A percentile compares a stretch with the other conserved stretches of the same genome.
Evolutionary conservation across 2,113 vertebrate genomes (phyloP).

Genomic region (Stomatorhinus ivindoensis): DNA sequence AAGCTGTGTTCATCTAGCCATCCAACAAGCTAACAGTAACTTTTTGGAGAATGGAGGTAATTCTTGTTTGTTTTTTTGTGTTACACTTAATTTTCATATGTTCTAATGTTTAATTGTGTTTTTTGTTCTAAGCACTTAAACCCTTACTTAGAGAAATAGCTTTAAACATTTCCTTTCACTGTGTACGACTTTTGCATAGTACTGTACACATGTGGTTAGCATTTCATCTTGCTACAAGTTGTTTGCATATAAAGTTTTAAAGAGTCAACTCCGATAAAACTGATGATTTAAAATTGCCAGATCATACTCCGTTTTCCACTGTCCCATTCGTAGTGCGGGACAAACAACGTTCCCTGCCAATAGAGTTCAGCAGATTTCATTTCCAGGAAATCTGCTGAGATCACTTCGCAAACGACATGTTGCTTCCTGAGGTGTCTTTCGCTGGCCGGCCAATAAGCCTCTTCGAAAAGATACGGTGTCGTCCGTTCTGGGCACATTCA

Average conservation of each 20-base stretch:
- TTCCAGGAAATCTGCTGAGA: not conserved
- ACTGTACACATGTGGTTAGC: not conserved
- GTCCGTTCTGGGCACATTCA: conserved; percentile 13
- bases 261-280: not conserved
- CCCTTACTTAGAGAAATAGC: too few species aligned
- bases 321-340: not conserved
- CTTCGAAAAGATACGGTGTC: not conserved
- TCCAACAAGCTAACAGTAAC: too few species aligned
- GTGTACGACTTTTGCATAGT: too few species aligned
- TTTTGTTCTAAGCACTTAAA: too few species aligned
- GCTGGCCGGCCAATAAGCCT: not conserved
- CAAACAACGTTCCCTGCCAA: not conserved
- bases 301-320: not conserved
- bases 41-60: too few species aligned
- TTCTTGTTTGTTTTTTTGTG: not conserved
- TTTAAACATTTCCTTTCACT: too few species aligned
- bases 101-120: not conserved
- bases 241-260: not conserved
- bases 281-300: not conserved
- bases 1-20: too few species aligned
- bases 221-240: not conserved
- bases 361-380: not conserved
- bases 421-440: not conserved
- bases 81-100: not conserved
- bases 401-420: not conserved